These are phyloP conservation scores for Barbus barbus DNA, from an alignment of 2,113 vertebrate species.

Conservation along the genomic window DNA sequence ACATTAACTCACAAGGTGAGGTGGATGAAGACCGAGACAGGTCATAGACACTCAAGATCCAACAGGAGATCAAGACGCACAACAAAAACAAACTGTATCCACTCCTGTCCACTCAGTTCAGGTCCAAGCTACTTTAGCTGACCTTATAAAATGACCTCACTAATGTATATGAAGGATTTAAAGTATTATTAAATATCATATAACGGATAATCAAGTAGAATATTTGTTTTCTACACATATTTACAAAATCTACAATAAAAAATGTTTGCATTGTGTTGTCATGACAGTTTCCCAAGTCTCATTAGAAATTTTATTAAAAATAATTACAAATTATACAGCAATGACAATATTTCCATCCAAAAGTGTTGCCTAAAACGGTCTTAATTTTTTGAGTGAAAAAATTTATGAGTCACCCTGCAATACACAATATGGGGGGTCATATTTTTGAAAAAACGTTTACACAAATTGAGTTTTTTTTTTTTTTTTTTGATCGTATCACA, in stretches of 20 bases:
- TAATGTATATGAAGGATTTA: neutral
- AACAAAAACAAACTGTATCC: conserved; percentile 33
- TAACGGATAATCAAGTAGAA: neutral
- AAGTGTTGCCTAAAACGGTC: too few relatives aligned
- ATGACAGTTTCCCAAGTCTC: neutral
- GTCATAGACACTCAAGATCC: conserved; percentile 39
- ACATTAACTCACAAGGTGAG: conserved; percentile 44
- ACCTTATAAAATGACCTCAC: conserved; percentile 9
- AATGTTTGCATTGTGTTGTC: neutral
- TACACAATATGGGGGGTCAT: too few relatives aligned
- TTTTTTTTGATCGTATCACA: too few relatives aligned
- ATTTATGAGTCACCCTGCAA: too few relatives aligned
- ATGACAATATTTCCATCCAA: neutral
- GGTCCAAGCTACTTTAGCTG: conserved; percentile 22
- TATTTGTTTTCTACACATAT: neutral
- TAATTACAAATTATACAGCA: neutral
- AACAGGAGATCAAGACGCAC: conserved; percentile 32
- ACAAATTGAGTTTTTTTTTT: too few relatives aligned
- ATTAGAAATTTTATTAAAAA: neutral
- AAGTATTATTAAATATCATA: neutral
- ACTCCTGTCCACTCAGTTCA: conserved; percentile 28
- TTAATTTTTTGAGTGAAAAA: too few relatives aligned
- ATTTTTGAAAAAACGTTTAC: too few relatives aligned
- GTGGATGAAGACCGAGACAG: conserved; percentile 37
- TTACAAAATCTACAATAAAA: neutral